A percentile compares a stretch with the other conserved stretches of the same genome.
Conservation (phyloP, 1,140 invertebrate species). For the Drosophila subobscura region DNA sequence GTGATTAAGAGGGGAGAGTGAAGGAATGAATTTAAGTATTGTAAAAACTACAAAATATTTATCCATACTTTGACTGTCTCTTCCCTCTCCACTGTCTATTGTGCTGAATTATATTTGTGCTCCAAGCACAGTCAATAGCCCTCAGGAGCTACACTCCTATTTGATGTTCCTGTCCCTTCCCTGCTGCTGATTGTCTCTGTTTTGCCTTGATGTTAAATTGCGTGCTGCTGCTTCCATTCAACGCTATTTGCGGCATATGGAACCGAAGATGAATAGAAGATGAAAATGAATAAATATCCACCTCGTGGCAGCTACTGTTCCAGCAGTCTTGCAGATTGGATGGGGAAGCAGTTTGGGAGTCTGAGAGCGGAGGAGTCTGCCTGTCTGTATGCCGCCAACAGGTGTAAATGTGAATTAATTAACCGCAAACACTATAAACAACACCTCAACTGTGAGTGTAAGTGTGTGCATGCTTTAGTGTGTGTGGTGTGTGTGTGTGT, state of each 20-base stretch:
- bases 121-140: too few species aligned
- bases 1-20: not conserved
- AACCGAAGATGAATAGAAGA: constrained; percentile 43
- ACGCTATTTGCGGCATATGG: constrained; percentile 70
- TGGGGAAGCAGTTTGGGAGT: not conserved
- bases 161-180: not conserved
- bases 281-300: constrained; percentile 35
- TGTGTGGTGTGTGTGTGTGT: constrained; percentile 10
- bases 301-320: too few species aligned
- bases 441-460: constrained; percentile 47
- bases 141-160: too few species aligned
- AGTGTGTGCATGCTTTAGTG: not conserved
- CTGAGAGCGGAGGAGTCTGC: constrained; percentile 13
- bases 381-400: constrained; percentile 67
- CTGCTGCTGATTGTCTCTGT: constrained; percentile 17
- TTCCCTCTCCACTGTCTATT: too few species aligned
- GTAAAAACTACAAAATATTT: not conserved
- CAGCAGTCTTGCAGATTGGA: too few species aligned
- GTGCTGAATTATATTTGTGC: not conserved
- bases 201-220: too few species aligned
- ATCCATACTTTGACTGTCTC: constrained; percentile 2
- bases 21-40: not conserved
- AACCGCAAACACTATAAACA: constrained; percentile 83
- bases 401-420: constrained; percentile 83
- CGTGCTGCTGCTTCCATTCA: constrained; percentile 10